Evolutionary conservation across 2,797 vertebrate species (phyloP), one percentile per base, ranked within the genome.

Genomic region (Sebastolobus alascanus): DNA sequence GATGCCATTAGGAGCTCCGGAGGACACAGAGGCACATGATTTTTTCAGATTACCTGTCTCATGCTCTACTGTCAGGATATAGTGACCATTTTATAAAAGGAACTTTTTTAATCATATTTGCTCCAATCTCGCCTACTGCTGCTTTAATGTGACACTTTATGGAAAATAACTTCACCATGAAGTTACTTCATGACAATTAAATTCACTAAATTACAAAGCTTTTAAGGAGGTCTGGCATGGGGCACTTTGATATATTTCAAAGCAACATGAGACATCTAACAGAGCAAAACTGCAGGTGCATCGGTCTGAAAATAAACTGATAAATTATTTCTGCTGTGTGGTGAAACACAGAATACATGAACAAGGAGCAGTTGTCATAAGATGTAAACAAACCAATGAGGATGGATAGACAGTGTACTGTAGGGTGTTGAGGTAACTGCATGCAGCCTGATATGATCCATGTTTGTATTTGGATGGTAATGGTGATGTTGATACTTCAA

Each of bases 171-270:
- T 16, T 25, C 22, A 43, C 55, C 31, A 31, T 68, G 20, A 35
- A 18, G 5, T 46, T 29, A 61, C 50, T 20, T 43, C 3, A 35
- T 56, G 13, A 25, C n/a, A 66, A 52, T 56, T 27, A 35, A 54
- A 22, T 54, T 54, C 18, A 10, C 22, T 22, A 22, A 22, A 54
- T 54, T 54, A 22, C 52, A 54, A 54, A 54, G 52, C 58, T 60
- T 70, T 84, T 50, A 73, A 75, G 56, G 12, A 54, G 20, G 33
- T 79, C 46, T 59, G 55, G 5, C 35, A 29, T 55, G 10, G 20
- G 29, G 20, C 9, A 59, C 27, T 25, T 68, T 74, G 69, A 65
- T 61, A 46, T 60, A 75, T 69, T 82, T 83, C 58, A 88, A 71
- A 76, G 64, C 37, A 68, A 43, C 52, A 40, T 50, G 38, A 18